These are phyloP conservation scores for Lota lota DNA, from an alignment of 2,113 vertebrate species.

Conservation along the genomic window DNA sequence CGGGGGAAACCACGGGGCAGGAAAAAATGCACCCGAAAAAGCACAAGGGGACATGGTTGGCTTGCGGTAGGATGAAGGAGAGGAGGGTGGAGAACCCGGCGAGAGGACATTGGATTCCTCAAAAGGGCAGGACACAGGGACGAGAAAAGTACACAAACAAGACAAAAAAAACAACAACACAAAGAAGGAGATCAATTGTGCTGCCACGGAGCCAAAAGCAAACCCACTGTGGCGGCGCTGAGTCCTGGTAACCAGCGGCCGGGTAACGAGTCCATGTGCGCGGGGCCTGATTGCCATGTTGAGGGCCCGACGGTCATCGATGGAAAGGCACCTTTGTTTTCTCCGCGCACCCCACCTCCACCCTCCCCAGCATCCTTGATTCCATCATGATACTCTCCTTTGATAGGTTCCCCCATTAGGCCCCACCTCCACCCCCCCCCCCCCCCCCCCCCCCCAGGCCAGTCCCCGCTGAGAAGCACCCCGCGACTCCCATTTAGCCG, in stretches of 20 bases:
- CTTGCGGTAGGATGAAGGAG: conserved; percentile 28
- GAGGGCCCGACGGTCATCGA: conserved; percentile 23
- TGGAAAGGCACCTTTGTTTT: conserved; percentile 71
- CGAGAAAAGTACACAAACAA: neutral
- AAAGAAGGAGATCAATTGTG: neutral
- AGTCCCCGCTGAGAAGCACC: conserved; percentile 57
- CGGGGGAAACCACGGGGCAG: conserved; percentile 56
- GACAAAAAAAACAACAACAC: neutral
- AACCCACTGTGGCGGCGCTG: neutral
- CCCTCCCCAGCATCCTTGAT: conserved; percentile 51
- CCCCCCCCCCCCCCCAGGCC: conserved; percentile 20
- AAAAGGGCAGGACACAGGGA: neutral
- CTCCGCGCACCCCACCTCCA: conserved; percentile 46
- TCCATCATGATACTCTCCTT: conserved; percentile 73
- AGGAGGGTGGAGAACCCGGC: conserved; percentile 30
- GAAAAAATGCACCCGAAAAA: conserved; percentile 64
- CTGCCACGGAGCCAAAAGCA: neutral
- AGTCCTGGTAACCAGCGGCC: conserved; percentile 55
- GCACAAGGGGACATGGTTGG: conserved; percentile 16
- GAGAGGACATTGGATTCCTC: conserved; percentile 13
- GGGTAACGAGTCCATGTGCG: conserved; percentile 55
- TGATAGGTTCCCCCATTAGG: conserved; percentile 75
- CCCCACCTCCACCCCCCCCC: too few species aligned
- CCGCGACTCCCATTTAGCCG: conserved; percentile 62
- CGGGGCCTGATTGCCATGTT: conserved; percentile 73